Evolutionary conservation across 1,140 invertebrate species (phyloP), one percentile per base, ranked within the genome.

Genomic region (Bombus balteatus): DNA sequence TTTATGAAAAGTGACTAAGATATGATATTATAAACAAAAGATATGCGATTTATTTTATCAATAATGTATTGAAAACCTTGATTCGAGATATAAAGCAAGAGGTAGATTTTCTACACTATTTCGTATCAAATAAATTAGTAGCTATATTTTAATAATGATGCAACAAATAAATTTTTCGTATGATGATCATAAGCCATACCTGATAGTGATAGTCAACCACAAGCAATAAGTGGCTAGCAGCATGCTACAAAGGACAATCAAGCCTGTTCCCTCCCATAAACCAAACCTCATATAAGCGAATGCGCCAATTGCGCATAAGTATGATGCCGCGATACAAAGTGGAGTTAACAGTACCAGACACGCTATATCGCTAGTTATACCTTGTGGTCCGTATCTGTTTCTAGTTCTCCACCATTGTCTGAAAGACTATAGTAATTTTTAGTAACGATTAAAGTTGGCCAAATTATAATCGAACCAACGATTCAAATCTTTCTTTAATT

Each of bases 311-410:
- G 92, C 92, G 90, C 96, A 96, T 12, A 96, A 92, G 91, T 96
- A 96, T 15, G 94, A 93, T 25, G 96, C 95, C 39, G 95, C 91
- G 1, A 95, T 66, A 39, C 96, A 96, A 22, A 96, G 89, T 6
- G 96, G 96, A 13, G 96, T 96, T 28, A 96, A 92, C 4, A 96
- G 84, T 34, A 96, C 73, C 37, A 96, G 93, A 88, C 96, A 96
- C 13, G 95, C 81, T 2, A 95, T 72, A 90, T 96, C 96, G 9
- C 95, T 96, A 41, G 94, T 95, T 39, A 94, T 95, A 87, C 88
- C 94, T 70, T 89, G 94, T 83, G 91, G 95, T 88, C 90, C 92
- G 89, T 91, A 92, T 83, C 81, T 90, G 18, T 87, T 93, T 68
- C 89, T 94, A 72, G 92, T 93, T 39, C 83, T 91, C 86, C 95